Conservation (phyloP, 2,797 vertebrate species). For the Amblyopsis hoosieri region DNA sequence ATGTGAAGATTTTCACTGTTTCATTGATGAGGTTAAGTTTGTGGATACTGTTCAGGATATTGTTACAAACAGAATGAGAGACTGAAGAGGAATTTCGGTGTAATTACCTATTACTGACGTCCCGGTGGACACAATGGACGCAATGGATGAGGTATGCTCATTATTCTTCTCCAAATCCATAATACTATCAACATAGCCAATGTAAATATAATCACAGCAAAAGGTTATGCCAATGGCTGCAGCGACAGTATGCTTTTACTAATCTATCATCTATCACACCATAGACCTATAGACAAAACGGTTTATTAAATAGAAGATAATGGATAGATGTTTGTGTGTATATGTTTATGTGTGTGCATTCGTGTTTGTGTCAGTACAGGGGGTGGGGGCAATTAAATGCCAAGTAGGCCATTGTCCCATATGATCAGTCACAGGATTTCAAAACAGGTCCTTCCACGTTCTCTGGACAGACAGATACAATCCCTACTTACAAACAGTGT, state of each 20-base stretch:
- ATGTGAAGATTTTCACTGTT: neutral
- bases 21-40: neutral
- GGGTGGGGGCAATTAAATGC: neutral
- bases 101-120: neutral
- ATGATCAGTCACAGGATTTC: neutral
- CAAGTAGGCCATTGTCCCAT: neutral
- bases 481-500: neutral
- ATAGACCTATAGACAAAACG: neutral
- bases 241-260: no score
- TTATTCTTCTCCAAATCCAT: neutral
- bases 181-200: no score
- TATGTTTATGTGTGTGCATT: neutral
- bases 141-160: slow-evolving; percentile 69
- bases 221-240: no score
- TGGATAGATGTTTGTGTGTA: neutral
- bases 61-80: slow-evolving; percentile 40
- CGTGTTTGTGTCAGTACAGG: neutral
- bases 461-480: neutral
- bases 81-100: slow-evolving; percentile 27
- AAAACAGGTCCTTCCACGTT: slow-evolving; percentile 19
- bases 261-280: neutral
- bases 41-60: neutral
- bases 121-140: slow-evolving; percentile 23
- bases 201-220: neutral
- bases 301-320: no score